phyloP scores from a whole-genome alignment of 2,113 vertebrate species.

The Nicator chloris region DNA sequence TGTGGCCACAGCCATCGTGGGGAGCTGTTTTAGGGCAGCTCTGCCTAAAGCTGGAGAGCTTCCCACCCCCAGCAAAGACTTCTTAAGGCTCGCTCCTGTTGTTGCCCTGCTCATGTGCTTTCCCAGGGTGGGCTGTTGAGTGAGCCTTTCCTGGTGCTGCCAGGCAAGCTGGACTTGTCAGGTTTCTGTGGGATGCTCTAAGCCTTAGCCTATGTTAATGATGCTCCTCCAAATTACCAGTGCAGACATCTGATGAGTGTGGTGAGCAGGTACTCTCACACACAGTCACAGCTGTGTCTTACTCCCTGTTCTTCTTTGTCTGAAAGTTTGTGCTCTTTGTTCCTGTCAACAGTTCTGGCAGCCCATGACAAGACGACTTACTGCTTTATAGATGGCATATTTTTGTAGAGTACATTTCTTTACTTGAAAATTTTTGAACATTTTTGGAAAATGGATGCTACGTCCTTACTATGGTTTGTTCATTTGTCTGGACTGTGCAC shows the following conservation, averaged over 20 bases:
- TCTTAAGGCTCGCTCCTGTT: fast-evolving
- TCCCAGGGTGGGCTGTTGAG: not conserved
- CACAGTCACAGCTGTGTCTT: not conserved
- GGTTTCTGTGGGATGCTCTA: not conserved
- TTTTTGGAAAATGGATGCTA: not conserved
- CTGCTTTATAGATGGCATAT: not conserved
- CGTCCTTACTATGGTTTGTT: not conserved
- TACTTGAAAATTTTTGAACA: not conserved
- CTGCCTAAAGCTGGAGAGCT: not conserved
- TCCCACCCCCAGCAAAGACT: not conserved
- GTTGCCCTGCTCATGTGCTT: not conserved
- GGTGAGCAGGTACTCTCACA: not conserved
- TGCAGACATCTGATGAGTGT: not conserved
- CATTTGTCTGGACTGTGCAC: not conserved
- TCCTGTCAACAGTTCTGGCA: not conserved
- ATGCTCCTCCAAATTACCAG: fast-evolving
- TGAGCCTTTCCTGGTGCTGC: not conserved
- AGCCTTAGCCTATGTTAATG: not conserved
- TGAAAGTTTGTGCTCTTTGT: not conserved
- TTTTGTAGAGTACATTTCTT: not conserved
- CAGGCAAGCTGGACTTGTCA: not conserved
- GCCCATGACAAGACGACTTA: not conserved
- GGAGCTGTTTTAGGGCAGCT: not conserved
- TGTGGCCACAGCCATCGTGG: not conserved
- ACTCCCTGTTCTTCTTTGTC: not conserved